phyloP scores from a whole-genome alignment of 2,797 vertebrate genomes.

The Epinephelus awoara region DNA sequence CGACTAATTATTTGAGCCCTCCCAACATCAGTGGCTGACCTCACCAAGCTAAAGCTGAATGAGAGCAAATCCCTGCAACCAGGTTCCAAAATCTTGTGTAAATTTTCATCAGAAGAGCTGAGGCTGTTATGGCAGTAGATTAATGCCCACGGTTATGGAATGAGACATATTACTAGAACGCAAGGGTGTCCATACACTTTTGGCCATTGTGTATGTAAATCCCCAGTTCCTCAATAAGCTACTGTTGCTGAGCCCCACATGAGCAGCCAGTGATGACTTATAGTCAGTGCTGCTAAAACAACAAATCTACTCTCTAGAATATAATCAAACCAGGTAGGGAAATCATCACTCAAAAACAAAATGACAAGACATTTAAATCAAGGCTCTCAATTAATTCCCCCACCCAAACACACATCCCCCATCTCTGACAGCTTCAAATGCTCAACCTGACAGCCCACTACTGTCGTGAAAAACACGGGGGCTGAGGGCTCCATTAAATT shows the following conservation, averaged over 20 bases:
- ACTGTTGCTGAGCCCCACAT: neutral
- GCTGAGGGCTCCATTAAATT: neutral
- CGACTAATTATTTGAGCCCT: neutral
- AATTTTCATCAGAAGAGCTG: neutral
- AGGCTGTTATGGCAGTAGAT: neutral
- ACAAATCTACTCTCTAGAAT: neutral
- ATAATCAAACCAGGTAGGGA: neutral
- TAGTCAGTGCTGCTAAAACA: neutral
- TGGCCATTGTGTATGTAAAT: neutral
- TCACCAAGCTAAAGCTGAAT: neutral
- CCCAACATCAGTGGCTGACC: neutral
- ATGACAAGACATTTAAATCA: neutral
- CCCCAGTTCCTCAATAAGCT: neutral
- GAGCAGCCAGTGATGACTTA: neutral
- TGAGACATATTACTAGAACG: neutral
- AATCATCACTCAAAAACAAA: neutral
- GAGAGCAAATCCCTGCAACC: neutral
- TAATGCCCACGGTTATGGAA: neutral
- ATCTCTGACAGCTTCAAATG: slow-evolving; percentile 27
- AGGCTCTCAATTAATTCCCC: neutral
- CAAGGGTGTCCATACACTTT: neutral
- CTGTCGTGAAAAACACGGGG: slow-evolving; percentile 20
- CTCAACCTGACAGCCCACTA: neutral
- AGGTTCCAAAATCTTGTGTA: neutral
- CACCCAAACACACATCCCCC: neutral